Evolutionary conservation across 2,888 invertebrate species (phyloP).

Genomic region (Perdita meconis): DNA sequence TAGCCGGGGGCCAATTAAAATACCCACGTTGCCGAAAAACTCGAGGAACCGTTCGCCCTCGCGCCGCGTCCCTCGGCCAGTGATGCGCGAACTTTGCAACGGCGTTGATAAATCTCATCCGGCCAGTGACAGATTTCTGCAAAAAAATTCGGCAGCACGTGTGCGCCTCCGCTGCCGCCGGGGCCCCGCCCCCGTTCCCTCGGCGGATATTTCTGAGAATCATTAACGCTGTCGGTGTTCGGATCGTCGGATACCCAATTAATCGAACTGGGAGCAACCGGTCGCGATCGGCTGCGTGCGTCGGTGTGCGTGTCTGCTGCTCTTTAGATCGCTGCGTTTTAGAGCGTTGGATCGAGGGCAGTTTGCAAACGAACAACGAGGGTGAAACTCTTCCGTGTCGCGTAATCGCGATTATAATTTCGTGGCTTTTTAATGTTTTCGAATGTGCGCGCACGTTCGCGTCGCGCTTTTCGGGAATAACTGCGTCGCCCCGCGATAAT

Average conservation of each 20-base stretch:
- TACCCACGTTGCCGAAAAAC: conserved; percentile 64
- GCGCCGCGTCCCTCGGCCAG: conserved; percentile 25
- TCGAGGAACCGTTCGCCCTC: conserved; percentile 9
- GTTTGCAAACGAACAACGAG: background rate
- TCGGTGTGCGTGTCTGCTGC: background rate
- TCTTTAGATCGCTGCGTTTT: too few species aligned
- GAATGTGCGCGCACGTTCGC: conserved; percentile 9
- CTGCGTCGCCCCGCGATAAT: conserved; percentile 41
- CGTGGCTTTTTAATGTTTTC: conserved; percentile 43
- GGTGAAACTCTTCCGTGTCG: conserved; percentile 21
- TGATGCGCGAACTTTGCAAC: conserved; percentile 68
- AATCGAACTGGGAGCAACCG: conserved; percentile 41
- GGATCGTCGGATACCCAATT: conserved; percentile 62
- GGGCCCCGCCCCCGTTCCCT: too few species aligned
- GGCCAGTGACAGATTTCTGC: conserved; percentile 71
- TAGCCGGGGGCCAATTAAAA: conserved; percentile 68
- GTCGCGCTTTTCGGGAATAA: conserved; percentile 29
- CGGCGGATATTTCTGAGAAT: conserved; percentile 59
- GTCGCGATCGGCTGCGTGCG: conserved; percentile 1
- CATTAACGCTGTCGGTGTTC: conserved; percentile 52
- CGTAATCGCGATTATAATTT: conserved; percentile 15
- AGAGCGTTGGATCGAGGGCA: conserved; percentile 4
- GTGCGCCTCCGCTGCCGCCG: too few species aligned
- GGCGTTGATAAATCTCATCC: conserved; percentile 75
- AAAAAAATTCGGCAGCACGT: conserved; percentile 70